These are phyloP conservation scores for Aurelia sp. DNA, from an alignment of 30 jellyfish, hydroid and myxozoan species.

Conservation along the genomic window DNA sequence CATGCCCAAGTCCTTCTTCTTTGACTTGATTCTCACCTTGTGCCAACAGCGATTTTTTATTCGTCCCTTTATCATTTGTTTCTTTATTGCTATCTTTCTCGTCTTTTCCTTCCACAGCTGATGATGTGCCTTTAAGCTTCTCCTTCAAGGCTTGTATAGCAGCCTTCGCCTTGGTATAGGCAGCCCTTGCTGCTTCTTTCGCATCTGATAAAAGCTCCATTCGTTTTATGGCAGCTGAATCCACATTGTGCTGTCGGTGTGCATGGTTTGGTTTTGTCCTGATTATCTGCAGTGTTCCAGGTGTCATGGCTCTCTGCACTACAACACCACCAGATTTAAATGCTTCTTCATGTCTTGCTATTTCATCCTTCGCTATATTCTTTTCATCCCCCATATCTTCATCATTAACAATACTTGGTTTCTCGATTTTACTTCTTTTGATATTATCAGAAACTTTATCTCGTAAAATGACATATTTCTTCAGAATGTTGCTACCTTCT, in stretches of 20 bases:
- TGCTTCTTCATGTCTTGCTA: slow-evolving; percentile 31
- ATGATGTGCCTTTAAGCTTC: slow-evolving; percentile 23
- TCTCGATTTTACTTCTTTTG: slow-evolving; percentile 54
- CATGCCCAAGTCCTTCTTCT: slow-evolving; percentile 73
- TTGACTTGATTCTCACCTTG: slow-evolving; percentile 31
- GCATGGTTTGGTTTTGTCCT: slow-evolving; percentile 22
- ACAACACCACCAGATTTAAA: slow-evolving; percentile 4
- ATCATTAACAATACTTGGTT: slow-evolving; percentile 71
- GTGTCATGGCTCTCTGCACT: slow-evolving; percentile 56
- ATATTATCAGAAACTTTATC: slow-evolving; percentile 23
- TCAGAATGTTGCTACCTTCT: slow-evolving; percentile 62
- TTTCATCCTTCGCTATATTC: slow-evolving; percentile 44
- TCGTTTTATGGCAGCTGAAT: slow-evolving; percentile 39
- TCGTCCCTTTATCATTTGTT: slow-evolving; percentile 60
- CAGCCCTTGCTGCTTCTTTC: slow-evolving; percentile 69
- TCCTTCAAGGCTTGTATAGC: slow-evolving; percentile 55
- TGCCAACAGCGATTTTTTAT: slow-evolving; percentile 43
- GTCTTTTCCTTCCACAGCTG: slow-evolving; percentile 15
- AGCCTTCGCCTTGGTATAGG: slow-evolving; percentile 61
- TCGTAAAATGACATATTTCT: slow-evolving; percentile 74
- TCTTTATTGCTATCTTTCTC: slow-evolving; percentile 9
- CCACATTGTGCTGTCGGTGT: background rate
- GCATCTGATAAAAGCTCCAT: slow-evolving; percentile 54
- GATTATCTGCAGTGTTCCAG: slow-evolving; percentile 64
- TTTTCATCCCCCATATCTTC: slow-evolving; percentile 26